Evolutionary conservation across 2,113 vertebrate species (phyloP), one percentile per base, ranked within the genome.

Genomic region (cat (Felis catus)): DNA sequence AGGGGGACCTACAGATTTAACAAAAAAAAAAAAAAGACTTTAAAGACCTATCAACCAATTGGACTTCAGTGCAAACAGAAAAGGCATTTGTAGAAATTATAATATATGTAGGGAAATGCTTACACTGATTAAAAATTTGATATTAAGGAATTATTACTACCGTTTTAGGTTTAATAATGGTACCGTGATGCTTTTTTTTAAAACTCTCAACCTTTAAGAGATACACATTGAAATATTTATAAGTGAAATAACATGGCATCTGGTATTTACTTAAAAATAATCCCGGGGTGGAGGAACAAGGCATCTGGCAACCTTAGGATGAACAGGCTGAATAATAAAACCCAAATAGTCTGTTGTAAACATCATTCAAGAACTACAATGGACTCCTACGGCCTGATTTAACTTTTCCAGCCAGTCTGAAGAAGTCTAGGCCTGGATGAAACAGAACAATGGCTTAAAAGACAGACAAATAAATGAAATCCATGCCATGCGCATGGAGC

Each of bases 231-330:
- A 94, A 95, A 95, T 76, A 85, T 53, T 63, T 89, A 88, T 55
- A 88, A 84, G 63, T 79, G 63, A 86, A 94, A 58, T 87, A 9
- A 91, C 53, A 91, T 27, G 25, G 31, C 53, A 33, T 41, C 58
- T 94, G 18, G 7, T 5, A 92, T 84, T 96, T 89, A 76, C 33
- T 86, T 96, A 19, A 63, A 81, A 70, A 91, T 65, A 88, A 92
- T 27, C 41, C 55, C 18, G 51, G 2, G 31, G 41, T 4, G 8
- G 33, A 13, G 15, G 36, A 93, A 39, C 27, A 41, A 70, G 33
- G 78, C 73, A 41, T 70, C 71, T 93, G 80, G 33, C 61, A 53
- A 82, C 36, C 31, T 90, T 74, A 66, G 31, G 19, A 68, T 85
- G 39, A 91, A 71, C 8, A 55, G n/a, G 39, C 51, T 51, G 25